Evolutionary conservation across 2,888 invertebrate species (phyloP), one percentile per base, ranked within the genome.

Genomic region (Limnephilus marmoratus): DNA sequence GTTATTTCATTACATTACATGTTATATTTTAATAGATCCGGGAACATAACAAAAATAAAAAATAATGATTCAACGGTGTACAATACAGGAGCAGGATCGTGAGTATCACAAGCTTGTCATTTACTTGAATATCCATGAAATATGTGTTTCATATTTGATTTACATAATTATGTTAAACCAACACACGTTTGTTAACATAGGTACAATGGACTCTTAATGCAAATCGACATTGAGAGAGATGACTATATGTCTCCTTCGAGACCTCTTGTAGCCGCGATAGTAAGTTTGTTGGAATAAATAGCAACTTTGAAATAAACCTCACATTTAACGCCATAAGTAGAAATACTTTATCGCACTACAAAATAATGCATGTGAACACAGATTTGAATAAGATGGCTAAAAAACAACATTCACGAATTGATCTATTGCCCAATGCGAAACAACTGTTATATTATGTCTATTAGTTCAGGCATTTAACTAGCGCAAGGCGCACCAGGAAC

Each of bases 211-310:
- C 24, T 68, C 9, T 9, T n/a, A 68, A n/a, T n/a, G 9, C 9
- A 5, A 68, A n/a, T 68, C 18, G 24, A 68, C 68, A 68, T 68
- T 24, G 68, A 68, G 24, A 24, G 4, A 68, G 68, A 68, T 9
- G 68, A 68, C 24, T 95, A 95, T 93, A 93, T 94, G 41, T 94
- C 95, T 24, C 94, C 95, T 1, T 94, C 94, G n/a, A 94, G 94
- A 53, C 94, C 94, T 11, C 94, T 94, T 92, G 94, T 94, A 53
- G 95, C 95, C 1, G 95, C 94, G 1, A 94, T 94, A 45, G 93
- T 93, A 91, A 92, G 68, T 82, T 15, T 82, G 2, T 68, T 68
- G 68, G 68, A 41, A 5, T 68, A 24, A 24, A 68, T 68, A 82
- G 15, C 31, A 0, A 82, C 1, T 29, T 13, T 7, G 4, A 18